phyloP scores from a whole-genome alignment of 2,113 vertebrate species.

The Tyto alba region DNA sequence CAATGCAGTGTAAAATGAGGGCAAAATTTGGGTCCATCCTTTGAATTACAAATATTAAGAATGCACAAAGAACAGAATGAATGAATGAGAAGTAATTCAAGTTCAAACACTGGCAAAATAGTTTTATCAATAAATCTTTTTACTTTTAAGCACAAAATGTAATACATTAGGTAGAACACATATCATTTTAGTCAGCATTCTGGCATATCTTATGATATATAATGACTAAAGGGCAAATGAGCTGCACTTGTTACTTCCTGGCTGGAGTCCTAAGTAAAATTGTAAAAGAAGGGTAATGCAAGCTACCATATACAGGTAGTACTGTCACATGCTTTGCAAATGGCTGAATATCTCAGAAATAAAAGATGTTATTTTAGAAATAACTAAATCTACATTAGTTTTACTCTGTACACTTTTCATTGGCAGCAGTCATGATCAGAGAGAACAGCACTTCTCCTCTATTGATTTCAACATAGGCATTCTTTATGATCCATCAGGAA shows the following conservation, averaged over 20 bases:
- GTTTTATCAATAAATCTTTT: background rate
- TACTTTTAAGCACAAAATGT: background rate
- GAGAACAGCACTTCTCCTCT: background rate
- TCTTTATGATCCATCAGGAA: background rate
- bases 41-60: background rate
- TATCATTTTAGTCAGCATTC: conserved; percentile 12
- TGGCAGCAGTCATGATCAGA: background rate
- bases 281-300: background rate
- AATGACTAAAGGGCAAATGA: background rate
- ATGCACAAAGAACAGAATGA: background rate
- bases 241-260: conserved; percentile 15
- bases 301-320: background rate
- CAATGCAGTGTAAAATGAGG: background rate
- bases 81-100: background rate
- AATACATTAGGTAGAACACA: background rate
- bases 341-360: background rate
- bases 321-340: background rate
- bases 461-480: background rate
- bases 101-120: background rate
- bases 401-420: background rate
- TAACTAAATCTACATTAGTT: background rate
- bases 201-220: conserved; percentile 15
- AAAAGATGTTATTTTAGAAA: background rate
- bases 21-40: background rate
- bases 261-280: conserved; percentile 3